phyloP scores from a whole-genome alignment of 2,888 invertebrate genomes.

The Hydroisotoma schaefferi region DNA sequence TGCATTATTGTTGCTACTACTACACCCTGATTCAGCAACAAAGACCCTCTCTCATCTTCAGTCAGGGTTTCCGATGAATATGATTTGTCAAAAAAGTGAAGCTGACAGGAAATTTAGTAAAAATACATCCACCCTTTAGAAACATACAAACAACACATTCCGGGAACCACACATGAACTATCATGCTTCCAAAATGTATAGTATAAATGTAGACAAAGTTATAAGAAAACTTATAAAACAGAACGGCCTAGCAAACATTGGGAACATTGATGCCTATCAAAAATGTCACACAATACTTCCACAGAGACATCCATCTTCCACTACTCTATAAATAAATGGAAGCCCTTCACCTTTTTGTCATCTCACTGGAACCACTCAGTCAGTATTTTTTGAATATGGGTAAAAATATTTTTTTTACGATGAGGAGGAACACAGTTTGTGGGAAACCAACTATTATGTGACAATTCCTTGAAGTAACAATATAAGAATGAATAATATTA shows the following conservation, averaged over 20 bases:
- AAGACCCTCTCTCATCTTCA: conserved; percentile 5
- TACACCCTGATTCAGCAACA: neutral
- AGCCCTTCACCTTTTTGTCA: conserved; percentile 17
- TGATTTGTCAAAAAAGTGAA: conserved; percentile 49
- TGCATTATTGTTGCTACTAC: no score
- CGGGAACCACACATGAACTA: no score
- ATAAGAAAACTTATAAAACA: no score
- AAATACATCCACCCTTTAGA: conserved; percentile 22
- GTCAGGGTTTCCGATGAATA: conserved; percentile 44
- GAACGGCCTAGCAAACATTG: no score
- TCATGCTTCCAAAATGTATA: no score
- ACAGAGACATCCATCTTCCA: conserved; percentile 38
- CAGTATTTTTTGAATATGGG: no score
- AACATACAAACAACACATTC: neutral
- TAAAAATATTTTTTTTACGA: no score
- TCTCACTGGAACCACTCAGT: conserved; percentile 3
- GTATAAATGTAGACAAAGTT: no score
- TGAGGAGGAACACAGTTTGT: no score
- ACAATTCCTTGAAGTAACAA: no score
- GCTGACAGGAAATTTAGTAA: conserved; percentile 45
- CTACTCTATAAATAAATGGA: conserved; percentile 7
- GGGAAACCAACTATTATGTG: no score
- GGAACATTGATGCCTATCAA: conserved; percentile 49
- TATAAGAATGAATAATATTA: no score
- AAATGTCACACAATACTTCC: conserved; percentile 46